Conservation (phyloP, 1,140 invertebrate genomes). For the Diachasma alloeum region DNA sequence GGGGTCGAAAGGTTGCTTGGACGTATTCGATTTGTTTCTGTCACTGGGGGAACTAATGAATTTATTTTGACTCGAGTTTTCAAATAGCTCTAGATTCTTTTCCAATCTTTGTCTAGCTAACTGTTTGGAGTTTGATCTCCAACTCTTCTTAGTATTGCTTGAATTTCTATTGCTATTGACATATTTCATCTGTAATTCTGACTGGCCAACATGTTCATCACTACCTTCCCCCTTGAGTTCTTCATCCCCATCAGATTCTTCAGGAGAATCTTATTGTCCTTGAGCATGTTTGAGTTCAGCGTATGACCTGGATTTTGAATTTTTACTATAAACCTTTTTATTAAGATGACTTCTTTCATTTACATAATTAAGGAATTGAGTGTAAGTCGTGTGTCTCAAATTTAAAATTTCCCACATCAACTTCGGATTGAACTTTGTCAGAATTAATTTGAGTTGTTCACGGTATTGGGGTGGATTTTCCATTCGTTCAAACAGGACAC, state of each 20-base stretch:
- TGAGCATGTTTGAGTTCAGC: too few relatives aligned
- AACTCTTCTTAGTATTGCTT: too few relatives aligned
- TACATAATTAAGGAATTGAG: constrained; percentile 14
- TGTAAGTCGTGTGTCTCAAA: background rate
- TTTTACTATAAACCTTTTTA: too few relatives aligned
- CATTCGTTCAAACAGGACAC: constrained; percentile 22
- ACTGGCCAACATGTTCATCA: background rate
- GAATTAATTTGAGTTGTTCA: constrained; percentile 21
- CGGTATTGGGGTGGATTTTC: constrained; percentile 6
- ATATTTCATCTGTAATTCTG: too few relatives aligned
- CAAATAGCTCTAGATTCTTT: background rate
- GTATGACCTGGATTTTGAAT: too few relatives aligned
- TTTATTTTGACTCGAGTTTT: too few relatives aligned
- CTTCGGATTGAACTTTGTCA: constrained; percentile 22
- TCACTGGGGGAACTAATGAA: background rate
- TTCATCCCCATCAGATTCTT: background rate
- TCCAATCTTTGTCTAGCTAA: background rate
- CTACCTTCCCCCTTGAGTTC: background rate
- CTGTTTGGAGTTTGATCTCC: too few relatives aligned
- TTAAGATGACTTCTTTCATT: constrained; percentile 15
- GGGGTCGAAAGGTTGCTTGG: too few relatives aligned
- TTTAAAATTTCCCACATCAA: constrained; percentile 14
- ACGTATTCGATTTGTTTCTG: background rate
- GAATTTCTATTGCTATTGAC: too few relatives aligned
- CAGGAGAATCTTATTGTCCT: background rate